These are phyloP conservation scores for Carlito syrichta DNA, from an alignment of 2,113 vertebrate genomes.

Conservation along the genomic window DNA sequence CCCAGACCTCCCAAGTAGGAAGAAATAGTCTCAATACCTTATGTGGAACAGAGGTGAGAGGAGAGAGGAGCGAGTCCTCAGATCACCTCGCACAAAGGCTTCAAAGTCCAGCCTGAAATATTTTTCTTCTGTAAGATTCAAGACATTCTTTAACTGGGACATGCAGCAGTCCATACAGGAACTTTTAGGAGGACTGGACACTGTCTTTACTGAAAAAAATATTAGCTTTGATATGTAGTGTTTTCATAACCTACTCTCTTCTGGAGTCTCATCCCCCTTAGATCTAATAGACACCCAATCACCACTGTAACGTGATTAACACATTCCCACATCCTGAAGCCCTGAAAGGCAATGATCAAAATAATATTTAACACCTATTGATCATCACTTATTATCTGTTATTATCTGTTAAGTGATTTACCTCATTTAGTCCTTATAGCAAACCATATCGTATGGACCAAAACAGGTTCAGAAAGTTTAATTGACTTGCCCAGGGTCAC, in stretches of 20 bases:
- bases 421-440: neutral
- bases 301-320: neutral
- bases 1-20: neutral
- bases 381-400: neutral
- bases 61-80: neutral
- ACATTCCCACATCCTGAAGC: neutral
- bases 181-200: neutral
- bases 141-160: neutral
- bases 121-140: neutral
- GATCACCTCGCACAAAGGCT: neutral
- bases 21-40: neutral
- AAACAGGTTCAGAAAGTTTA: neutral
- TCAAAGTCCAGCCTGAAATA: neutral
- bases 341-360: neutral
- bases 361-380: neutral
- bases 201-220: neutral
- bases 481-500: neutral
- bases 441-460: neutral
- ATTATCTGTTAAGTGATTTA: neutral
- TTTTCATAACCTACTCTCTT: neutral
- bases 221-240: neutral
- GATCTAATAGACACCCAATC: neutral
- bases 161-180: neutral
- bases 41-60: neutral
- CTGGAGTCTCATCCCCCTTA: neutral